Base-by-base conservation (phyloP, 2,888 invertebrate genomes). In the Pheosia tremula region DNA sequence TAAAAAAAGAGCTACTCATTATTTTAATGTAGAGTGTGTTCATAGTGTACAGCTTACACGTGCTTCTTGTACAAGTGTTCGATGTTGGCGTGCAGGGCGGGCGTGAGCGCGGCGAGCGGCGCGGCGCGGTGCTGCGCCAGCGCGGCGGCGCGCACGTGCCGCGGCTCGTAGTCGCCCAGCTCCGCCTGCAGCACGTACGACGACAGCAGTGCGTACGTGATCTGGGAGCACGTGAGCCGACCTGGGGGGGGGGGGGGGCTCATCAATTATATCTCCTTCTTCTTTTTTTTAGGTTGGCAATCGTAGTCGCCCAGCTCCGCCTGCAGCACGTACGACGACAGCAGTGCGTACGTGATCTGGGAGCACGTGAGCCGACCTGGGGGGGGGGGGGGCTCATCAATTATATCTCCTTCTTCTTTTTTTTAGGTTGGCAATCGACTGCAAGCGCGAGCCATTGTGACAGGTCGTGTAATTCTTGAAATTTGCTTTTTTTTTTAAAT, bases 281-380 rank as follows among this genome's bases (percentile, higher is more conserved):
- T 24, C 24, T 24, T 24, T 24, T 24, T 24, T 24, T 24, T 24
- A 24, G 24, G 24, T 24, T 24, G 24, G 24, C 24, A 24, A 24
- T 98, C 97, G 84, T 96, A 97, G 93, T 99, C 99, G 0, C 99
- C 99, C 72, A 98, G 94, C 91, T 99, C 99, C 0, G 99, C 97
- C 88, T 99, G 99, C 61, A 98, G 97, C 66, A 95, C 87, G 85
- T 95, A 95, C 0, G 98, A 98, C 5, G 98, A 98, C 58, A 99
- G 95, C 58, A 99, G 95, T 2, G 99, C 99, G 85, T 99, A 97
- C 3, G 99, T 99, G 47, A 98, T 98, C 83, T 97, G 97, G 0
- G 99, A 99, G 87, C 99, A 99, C n/a, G 98, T 97, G 74, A 99
- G 94, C 61, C 99, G 98, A 68, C 95, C 96, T 93, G 81, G 38